Percentiles rank a stretch among this genome's conserved stretches.
Conservation (phyloP, 2,888 invertebrate species). For the Nasonovia ribisnigri region DNA sequence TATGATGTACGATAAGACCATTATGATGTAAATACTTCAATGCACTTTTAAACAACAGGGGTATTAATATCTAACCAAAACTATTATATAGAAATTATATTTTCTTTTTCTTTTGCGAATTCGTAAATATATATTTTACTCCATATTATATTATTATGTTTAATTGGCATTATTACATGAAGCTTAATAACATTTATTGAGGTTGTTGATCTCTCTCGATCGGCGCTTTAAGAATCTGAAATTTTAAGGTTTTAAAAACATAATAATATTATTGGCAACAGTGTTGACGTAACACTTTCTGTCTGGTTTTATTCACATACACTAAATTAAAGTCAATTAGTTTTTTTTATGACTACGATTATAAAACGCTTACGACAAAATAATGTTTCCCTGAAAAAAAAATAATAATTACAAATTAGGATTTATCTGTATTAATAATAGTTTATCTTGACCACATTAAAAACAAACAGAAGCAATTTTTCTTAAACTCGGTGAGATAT, state of each 20-base stretch:
- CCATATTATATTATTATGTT: too few relatives aligned
- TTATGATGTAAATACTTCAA: not conserved
- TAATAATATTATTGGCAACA: not conserved
- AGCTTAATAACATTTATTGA: not conserved
- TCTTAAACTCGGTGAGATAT: not conserved
- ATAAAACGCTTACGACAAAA: not conserved
- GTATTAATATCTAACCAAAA: not conserved
- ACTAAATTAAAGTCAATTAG: not conserved
- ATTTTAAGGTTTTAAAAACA: not conserved
- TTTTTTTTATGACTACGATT: not conserved
- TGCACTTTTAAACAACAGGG: not conserved
- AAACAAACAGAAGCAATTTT: not conserved
- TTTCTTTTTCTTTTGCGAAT: not conserved
- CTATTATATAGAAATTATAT: not conserved
- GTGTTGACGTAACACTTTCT: not conserved
- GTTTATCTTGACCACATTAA: not conserved
- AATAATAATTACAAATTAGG: not conserved
- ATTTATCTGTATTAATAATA: not conserved
- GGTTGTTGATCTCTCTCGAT: not conserved
- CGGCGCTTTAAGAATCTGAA: not conserved
- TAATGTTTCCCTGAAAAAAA: not conserved
- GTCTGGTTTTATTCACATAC: not conserved
- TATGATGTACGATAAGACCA: not conserved
- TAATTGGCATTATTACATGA: too few relatives aligned
- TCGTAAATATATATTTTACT: too few relatives aligned